These are phyloP conservation scores for Thunnus thynnus DNA, from an alignment of 2,113 vertebrate genomes.

Conservation along the genomic window DNA sequence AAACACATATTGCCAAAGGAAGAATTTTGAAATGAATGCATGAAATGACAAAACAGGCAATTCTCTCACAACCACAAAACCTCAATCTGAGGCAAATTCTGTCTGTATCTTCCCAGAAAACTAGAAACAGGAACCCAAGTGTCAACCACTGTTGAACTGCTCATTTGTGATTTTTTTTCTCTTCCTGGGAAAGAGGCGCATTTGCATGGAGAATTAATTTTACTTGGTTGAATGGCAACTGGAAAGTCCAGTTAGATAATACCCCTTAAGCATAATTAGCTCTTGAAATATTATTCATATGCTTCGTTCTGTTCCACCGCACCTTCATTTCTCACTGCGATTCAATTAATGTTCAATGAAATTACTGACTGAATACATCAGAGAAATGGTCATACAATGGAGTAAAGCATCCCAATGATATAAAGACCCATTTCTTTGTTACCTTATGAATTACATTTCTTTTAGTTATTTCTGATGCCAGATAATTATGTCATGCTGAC, in stretches of 20 bases:
- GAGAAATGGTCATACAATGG: slow-evolving; percentile 30
- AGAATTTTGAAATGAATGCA: background rate
- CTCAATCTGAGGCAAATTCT: slow-evolving; percentile 1
- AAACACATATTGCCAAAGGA: background rate
- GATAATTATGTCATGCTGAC: slow-evolving; percentile 25
- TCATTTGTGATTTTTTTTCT: slow-evolving; percentile 15
- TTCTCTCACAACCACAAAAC: slow-evolving; percentile 14
- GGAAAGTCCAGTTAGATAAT: slow-evolving; percentile 65
- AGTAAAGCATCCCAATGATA: background rate
- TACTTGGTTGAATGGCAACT: slow-evolving; percentile 62
- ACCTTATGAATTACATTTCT: slow-evolving; percentile 5
- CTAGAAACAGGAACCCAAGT: background rate
- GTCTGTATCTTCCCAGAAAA: background rate
- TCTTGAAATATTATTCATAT: slow-evolving; percentile 69
- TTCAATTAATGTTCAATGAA: slow-evolving; percentile 64
- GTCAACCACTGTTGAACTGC: slow-evolving; percentile 11
- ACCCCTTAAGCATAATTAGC: slow-evolving; percentile 63
- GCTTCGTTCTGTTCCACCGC: slow-evolving; percentile 56
- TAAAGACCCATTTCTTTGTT: slow-evolving; percentile 5
- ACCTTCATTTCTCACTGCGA: slow-evolving; percentile 44
- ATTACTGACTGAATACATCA: slow-evolving; percentile 54
- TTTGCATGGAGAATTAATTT: slow-evolving; percentile 65
- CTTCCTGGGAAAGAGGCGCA: slow-evolving; percentile 33
- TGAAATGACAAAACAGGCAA: slow-evolving; percentile 20
- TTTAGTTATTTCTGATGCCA: slow-evolving; percentile 11